Evolutionary conservation across 1,140 invertebrate species (phyloP).

Genomic region (Drosophila navojoa): DNA sequence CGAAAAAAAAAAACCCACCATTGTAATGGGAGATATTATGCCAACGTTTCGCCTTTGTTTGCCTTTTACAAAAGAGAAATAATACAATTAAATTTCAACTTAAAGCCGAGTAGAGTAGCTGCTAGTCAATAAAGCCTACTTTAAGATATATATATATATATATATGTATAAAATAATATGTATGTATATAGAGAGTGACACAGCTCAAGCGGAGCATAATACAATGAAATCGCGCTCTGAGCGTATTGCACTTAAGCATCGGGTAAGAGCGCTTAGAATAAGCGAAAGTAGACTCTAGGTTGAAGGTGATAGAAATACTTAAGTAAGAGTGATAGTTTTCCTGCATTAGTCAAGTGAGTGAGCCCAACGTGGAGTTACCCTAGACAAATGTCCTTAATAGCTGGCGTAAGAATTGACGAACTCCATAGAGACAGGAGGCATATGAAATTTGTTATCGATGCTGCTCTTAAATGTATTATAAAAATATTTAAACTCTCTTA

Average conservation of each 20-base stretch:
- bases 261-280: slow-evolving; percentile 13
- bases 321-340: too few relatives aligned
- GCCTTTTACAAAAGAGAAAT: not conserved
- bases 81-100: not conserved
- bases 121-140: slow-evolving; percentile 4
- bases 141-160: not conserved
- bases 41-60: not conserved
- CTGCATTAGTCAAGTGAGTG: too few relatives aligned
- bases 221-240: slow-evolving; percentile 16
- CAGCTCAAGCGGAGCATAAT: slow-evolving; percentile 1
- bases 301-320: not conserved
- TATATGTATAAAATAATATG: too few relatives aligned
- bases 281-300: not conserved
- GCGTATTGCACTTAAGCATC: slow-evolving; percentile 5
- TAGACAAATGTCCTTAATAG: too few relatives aligned
- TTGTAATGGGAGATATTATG: slow-evolving; percentile 29
- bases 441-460: too few relatives aligned
- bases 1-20: not conserved
- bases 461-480: too few relatives aligned
- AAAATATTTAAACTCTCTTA: not conserved
- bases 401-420: too few relatives aligned
- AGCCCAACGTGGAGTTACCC: too few relatives aligned
- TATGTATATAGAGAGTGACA: slow-evolving; percentile 20
- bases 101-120: not conserved
- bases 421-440: too few relatives aligned